phyloP scores from a whole-genome alignment of 2,113 vertebrate species.

The Prinia subflava region DNA sequence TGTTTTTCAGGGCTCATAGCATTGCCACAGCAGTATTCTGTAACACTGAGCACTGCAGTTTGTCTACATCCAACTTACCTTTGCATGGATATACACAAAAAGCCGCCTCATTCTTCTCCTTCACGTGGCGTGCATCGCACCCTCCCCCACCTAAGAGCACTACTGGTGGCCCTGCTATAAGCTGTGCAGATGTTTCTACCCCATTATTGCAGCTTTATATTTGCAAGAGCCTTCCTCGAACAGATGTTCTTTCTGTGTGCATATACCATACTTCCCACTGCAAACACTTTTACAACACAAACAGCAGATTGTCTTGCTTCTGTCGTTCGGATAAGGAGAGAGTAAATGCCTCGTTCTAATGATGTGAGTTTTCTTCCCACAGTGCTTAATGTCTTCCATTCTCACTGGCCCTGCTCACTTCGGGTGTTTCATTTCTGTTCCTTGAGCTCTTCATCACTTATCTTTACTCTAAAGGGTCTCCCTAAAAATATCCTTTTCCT shows the following conservation, averaged over 20 bases:
- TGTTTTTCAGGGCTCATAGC: neutral
- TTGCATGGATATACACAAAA: neutral
- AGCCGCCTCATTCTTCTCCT: neutral
- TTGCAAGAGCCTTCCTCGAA: slow-evolving; percentile 26
- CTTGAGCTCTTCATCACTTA: neutral
- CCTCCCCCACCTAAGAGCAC: neutral
- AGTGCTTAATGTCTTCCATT: slow-evolving; percentile 10
- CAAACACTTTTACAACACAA: slow-evolving; percentile 65
- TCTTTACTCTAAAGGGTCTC: neutral
- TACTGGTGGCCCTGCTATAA: slow-evolving; percentile 42
- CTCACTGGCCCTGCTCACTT: neutral
- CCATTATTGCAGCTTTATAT: slow-evolving; percentile 59
- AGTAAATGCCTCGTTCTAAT: slow-evolving; percentile 49
- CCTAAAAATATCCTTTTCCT: neutral
- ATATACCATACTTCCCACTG: slow-evolving; percentile 35
- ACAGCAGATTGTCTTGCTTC: slow-evolving; percentile 67
- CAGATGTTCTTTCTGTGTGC: slow-evolving; percentile 60
- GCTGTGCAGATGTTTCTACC: slow-evolving; percentile 53
- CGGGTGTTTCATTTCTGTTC: slow-evolving; percentile 17
- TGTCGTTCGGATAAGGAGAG: neutral
- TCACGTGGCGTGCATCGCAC: neutral
- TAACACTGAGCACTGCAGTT: neutral
- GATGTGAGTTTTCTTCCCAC: slow-evolving; percentile 1
- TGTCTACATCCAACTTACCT: neutral
- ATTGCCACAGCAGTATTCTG: neutral